phyloP scores from a whole-genome alignment of 1,140 invertebrate species.

The Hyposmocoma kahamanoa region DNA sequence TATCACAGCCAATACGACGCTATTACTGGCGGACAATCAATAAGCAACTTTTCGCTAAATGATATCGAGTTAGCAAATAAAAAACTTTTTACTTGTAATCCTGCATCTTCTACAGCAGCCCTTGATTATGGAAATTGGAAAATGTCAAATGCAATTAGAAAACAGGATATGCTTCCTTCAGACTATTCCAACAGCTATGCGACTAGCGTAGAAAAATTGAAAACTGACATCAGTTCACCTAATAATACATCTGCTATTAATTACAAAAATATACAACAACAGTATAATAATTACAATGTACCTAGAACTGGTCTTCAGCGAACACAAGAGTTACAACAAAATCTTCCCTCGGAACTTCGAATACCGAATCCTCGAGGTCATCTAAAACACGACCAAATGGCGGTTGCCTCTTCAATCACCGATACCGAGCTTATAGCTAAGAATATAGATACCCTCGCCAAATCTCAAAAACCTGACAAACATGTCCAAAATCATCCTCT shows the following conservation, averaged over 20 bases:
- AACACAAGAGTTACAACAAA: slow-evolving; percentile 46
- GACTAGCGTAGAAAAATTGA: slow-evolving; percentile 37
- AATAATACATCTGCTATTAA: slow-evolving; percentile 30
- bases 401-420: slow-evolving; percentile 24
- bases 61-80: slow-evolving; percentile 62
- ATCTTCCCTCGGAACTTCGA: slow-evolving; percentile 40
- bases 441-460: slow-evolving; percentile 36
- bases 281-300: slow-evolving; percentile 44
- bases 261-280: slow-evolving; percentile 52
- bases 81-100: slow-evolving; percentile 48
- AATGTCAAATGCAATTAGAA: slow-evolving; percentile 43
- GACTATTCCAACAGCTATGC: slow-evolving; percentile 49
- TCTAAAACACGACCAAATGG: slow-evolving; percentile 42
- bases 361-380: slow-evolving; percentile 54
- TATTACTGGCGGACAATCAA: slow-evolving; percentile 26
- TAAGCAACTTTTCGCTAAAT: slow-evolving; percentile 51
- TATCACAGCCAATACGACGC: slow-evolving; percentile 54
- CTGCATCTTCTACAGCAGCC: slow-evolving; percentile 27
- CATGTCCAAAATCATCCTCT: slow-evolving; percentile 45
- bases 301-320: slow-evolving; percentile 33
- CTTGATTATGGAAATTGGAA: slow-evolving; percentile 64
- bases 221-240: slow-evolving; percentile 28
- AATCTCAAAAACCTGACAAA: slow-evolving; percentile 54
- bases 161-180: slow-evolving; percentile 46
- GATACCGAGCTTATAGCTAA: slow-evolving; percentile 34